Evolutionary conservation across 2,888 invertebrate genomes (phyloP).

Genomic region (Ecliptopera silaceata): DNA sequence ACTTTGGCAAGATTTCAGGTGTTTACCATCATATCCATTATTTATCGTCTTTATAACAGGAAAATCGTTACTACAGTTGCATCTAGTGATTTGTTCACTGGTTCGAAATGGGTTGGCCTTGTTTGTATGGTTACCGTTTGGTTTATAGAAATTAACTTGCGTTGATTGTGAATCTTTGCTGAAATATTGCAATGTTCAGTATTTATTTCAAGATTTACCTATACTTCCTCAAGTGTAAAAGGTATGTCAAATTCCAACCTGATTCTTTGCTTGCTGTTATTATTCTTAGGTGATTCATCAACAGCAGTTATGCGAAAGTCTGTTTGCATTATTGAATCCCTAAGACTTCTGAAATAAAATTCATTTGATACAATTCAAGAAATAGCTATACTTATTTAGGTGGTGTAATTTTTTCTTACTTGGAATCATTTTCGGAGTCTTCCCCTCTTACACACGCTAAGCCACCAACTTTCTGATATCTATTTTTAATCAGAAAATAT

Average conservation of each 20-base stretch:
- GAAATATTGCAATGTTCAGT: constrained; percentile 20
- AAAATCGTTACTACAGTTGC: constrained; percentile 39
- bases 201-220: neutral
- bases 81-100: constrained; percentile 52
- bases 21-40: constrained; percentile 30
- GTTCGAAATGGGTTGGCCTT: constrained; percentile 18
- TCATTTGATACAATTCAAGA: neutral
- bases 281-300: neutral
- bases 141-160: constrained; percentile 57
- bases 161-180: constrained; percentile 57
- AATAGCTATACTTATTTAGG: neutral
- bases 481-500: neutral
- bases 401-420: neutral
- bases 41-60: constrained; percentile 24
- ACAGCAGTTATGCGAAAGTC: constrained; percentile 3
- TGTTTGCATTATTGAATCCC: constrained; percentile 14
- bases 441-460: neutral
- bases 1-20: constrained; percentile 44
- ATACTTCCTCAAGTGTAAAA: neutral
- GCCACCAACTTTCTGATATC: neutral
- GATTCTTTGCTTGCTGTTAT: constrained; percentile 30
- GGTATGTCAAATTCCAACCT: constrained; percentile 30
- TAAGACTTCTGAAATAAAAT: constrained; percentile 10
- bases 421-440: neutral
- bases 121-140: constrained; percentile 20